phyloP scores from a whole-genome alignment of 2,888 invertebrate species.

The Hipparchia sbordonii region DNA sequence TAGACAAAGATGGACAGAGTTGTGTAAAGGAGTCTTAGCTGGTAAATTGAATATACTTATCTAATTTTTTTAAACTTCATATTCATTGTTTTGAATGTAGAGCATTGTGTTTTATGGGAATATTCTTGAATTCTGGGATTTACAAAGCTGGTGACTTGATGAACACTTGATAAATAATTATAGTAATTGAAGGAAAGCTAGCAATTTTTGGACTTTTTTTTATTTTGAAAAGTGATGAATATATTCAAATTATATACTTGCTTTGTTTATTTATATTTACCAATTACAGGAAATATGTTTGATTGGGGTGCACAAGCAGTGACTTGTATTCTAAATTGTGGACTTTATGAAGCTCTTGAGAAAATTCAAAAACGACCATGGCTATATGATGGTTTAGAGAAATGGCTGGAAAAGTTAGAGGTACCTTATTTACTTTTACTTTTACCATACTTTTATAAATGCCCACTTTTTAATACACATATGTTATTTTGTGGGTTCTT shows the following conservation, averaged over 20 bases:
- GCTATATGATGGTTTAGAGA: constrained; percentile 94
- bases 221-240: not conserved
- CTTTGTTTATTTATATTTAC: not conserved
- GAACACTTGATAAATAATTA: too few relatives aligned
- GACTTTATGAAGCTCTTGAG: constrained; percentile 90
- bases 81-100: too few relatives aligned
- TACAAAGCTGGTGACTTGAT: too few relatives aligned
- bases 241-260: not conserved
- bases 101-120: too few relatives aligned
- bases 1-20: constrained; percentile 84
- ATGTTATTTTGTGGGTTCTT: not conserved
- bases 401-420: constrained; percentile 89
- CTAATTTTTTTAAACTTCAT: not conserved
- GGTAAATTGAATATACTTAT: constrained; percentile 55
- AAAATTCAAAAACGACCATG: constrained; percentile 95
- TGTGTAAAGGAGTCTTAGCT: constrained; percentile 86
- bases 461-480: not conserved
- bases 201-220: not conserved
- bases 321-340: constrained; percentile 93
- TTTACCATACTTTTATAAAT: not conserved
- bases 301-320: constrained; percentile 99
- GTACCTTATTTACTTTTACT: constrained; percentile 51
- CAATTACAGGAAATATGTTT: constrained; percentile 93
- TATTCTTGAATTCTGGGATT: too few relatives aligned
- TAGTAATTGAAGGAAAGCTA: too few relatives aligned